Conservation (phyloP, 2,113 vertebrate genomes). For the Physeter macrocephalus region DNA sequence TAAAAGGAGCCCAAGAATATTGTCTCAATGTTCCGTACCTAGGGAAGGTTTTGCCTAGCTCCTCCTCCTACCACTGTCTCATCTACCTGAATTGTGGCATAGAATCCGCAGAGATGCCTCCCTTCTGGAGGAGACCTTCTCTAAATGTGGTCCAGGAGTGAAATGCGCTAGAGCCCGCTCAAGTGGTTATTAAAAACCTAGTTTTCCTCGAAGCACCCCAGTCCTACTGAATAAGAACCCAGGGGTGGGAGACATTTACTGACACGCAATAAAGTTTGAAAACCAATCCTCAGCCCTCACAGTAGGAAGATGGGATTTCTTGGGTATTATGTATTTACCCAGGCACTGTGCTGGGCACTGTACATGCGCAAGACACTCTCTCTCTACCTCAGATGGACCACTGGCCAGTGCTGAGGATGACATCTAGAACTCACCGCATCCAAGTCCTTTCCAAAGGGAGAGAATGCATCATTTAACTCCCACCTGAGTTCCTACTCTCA, state of each 20-base stretch:
- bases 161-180: background rate
- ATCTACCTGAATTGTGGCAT: background rate
- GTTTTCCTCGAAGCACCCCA: background rate
- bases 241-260: background rate
- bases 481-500: background rate
- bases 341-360: background rate
- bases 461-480: background rate
- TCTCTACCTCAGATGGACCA: background rate
- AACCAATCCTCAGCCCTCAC: background rate
- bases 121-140: background rate
- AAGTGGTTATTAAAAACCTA: background rate
- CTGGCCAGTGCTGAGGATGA: background rate
- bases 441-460: background rate
- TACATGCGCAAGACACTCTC: background rate
- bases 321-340: background rate
- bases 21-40: background rate
- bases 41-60: background rate
- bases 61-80: background rate
- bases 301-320: background rate
- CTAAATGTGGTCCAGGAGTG: background rate
- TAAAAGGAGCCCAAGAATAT: background rate
- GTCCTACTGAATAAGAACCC: background rate
- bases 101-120: background rate
- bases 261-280: background rate
- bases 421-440: background rate